phyloP scores from a whole-genome alignment of 2,113 vertebrate species.

The Stictonetta naevosa region DNA sequence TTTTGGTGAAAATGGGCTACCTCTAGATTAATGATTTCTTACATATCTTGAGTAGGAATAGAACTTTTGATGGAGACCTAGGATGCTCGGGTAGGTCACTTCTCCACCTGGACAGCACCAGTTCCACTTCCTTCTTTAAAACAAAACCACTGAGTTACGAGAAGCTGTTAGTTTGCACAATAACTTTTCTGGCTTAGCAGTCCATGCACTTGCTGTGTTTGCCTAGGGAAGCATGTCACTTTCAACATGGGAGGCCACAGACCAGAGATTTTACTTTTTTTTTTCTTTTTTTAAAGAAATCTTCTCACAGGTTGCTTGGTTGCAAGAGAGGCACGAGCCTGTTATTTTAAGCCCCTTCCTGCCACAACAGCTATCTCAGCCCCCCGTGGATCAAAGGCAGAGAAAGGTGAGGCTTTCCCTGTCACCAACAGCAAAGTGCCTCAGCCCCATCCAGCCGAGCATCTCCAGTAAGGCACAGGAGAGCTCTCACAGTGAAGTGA shows the following conservation, averaged over 20 bases:
- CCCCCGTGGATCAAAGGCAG: neutral
- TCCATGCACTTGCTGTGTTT: neutral
- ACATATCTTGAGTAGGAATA: neutral
- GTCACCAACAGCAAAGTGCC: neutral
- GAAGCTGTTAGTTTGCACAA: neutral
- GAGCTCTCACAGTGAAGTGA: neutral
- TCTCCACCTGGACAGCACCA: neutral
- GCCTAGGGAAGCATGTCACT: neutral
- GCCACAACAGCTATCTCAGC: neutral
- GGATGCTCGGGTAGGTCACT: neutral
- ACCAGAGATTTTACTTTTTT: neutral
- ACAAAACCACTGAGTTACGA: neutral
- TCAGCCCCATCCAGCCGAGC: neutral
- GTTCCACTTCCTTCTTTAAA: neutral
- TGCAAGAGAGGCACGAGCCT: neutral
- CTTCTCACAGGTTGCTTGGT: no score
- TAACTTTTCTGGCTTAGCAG: neutral
- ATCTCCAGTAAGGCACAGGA: neutral
- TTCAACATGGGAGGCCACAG: neutral
- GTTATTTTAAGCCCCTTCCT: neutral
- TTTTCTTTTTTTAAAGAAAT: neutral
- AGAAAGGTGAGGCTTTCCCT: neutral
- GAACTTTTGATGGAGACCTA: neutral
- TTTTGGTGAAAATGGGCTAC: neutral
- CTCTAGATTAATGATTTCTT: neutral